Percentiles rank a stretch among this genome's conserved stretches.
These are phyloP conservation scores for Apodemus agrarius DNA, from an alignment of 2,797 vertebrate species.

Conservation along the genomic window DNA sequence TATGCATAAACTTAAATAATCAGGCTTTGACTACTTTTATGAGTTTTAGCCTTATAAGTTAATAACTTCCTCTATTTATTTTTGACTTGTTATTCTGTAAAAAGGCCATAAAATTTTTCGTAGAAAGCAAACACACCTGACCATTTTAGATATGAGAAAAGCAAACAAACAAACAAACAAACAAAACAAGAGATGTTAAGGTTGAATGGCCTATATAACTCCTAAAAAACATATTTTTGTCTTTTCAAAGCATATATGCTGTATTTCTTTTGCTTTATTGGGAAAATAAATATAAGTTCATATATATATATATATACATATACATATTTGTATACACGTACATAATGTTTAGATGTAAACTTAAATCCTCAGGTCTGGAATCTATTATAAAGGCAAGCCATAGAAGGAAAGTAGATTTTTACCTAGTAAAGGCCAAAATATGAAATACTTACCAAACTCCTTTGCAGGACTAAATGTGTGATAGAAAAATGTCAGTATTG, in stretches of 20 bases:
- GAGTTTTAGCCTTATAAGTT: not conserved
- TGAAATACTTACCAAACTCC: not conserved
- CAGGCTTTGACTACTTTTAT: not conserved
- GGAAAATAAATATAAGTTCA: not conserved
- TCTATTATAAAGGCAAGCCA: not conserved
- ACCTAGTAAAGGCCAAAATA: not conserved
- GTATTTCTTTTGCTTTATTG: slow-evolving; percentile 14
- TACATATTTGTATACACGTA: fast-evolving
- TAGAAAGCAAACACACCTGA: not conserved
- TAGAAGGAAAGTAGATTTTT: slow-evolving; percentile 16
- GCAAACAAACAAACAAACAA: not conserved
- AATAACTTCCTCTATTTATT: not conserved
- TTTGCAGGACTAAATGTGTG: not conserved
- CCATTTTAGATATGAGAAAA: not conserved
- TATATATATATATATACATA: not conserved
- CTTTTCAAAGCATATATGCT: not conserved
- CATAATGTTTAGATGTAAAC: not conserved
- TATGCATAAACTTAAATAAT: not conserved
- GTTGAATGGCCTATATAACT: not conserved
- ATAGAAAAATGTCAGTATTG: not conserved
- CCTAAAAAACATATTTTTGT: not conserved
- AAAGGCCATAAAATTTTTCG: not conserved
- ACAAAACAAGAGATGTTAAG: not conserved
- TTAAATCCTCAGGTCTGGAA: not conserved
- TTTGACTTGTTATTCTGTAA: not conserved